Percentiles rank a stretch among this genome's conserved stretches.
phyloP scores from a whole-genome alignment of 2,888 invertebrate species.

The Thysanoteuthis rhombus region DNA sequence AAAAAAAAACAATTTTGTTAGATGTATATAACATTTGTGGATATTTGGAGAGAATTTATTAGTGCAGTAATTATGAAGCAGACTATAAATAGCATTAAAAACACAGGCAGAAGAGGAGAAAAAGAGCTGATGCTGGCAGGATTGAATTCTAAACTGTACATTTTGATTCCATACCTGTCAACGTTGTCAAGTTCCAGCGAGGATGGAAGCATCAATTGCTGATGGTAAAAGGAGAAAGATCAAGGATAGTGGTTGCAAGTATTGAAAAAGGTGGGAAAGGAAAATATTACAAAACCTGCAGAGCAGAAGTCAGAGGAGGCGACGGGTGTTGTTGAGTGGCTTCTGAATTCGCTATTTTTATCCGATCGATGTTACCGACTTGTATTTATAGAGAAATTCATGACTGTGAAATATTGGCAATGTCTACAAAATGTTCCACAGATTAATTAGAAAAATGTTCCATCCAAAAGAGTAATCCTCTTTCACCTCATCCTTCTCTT shows the following conservation, averaged over 20 bases:
- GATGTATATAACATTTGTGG: too few species aligned
- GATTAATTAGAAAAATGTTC: neutral
- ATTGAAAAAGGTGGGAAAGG: neutral
- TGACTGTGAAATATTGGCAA: neutral
- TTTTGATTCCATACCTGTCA: neutral
- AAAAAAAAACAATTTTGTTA: too few species aligned
- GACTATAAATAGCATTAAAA: neutral
- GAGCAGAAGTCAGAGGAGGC: neutral
- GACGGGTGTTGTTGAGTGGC: neutral
- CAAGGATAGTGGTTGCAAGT: neutral
- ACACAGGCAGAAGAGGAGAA: neutral
- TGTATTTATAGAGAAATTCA: neutral
- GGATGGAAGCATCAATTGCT: neutral
- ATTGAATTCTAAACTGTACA: neutral
- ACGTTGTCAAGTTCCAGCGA: neutral
- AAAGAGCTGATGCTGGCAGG: too few species aligned
- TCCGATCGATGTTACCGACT: neutral
- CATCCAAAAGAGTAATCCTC: neutral
- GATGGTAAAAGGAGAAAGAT: neutral
- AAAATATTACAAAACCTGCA: neutral
- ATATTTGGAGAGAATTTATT: neutral
- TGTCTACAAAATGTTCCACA: neutral
- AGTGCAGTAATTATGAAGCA: neutral
- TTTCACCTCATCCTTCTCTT: neutral
- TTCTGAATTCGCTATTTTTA: neutral